These are phyloP conservation scores for Hypotaenidia philippensis DNA, from an alignment of 2,797 vertebrate genomes.

Conservation along the genomic window DNA sequence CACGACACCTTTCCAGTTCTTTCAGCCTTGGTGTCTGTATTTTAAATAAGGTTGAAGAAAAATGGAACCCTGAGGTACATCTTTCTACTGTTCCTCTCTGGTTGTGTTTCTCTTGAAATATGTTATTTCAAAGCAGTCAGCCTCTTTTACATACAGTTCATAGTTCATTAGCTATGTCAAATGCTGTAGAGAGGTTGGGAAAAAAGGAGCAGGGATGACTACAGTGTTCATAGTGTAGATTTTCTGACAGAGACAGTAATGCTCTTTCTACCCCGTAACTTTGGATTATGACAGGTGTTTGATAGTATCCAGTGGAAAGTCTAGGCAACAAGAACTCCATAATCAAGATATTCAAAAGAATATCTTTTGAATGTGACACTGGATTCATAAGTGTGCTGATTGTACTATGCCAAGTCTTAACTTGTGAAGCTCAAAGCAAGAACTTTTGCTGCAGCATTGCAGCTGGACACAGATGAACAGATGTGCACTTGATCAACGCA, in stretches of 20 bases:
- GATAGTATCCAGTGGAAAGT: not conserved
- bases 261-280: not conserved
- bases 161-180: not conserved
- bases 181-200: not conserved
- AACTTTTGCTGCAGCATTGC: not conserved
- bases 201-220: not conserved
- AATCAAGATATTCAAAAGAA: not conserved
- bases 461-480: not conserved
- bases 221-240: not conserved
- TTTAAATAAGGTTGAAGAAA: constrained; percentile 14
- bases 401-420: not conserved
- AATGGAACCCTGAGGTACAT: not conserved
- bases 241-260: not conserved
- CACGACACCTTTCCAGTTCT: not conserved
- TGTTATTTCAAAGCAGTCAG: not conserved
- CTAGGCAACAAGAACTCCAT: not conserved
- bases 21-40: not conserved
- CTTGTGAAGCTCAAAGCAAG: not conserved
- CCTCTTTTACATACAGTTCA: not conserved
- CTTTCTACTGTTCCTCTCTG: not conserved
- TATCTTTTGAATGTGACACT: not conserved
- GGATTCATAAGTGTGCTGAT: not conserved
- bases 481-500: not conserved
- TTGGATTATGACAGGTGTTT: not conserved
- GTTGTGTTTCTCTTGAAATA: not conserved